phyloP scores from a whole-genome alignment of 2,797 vertebrate genomes.

The Hephaestus fuliginosus region DNA sequence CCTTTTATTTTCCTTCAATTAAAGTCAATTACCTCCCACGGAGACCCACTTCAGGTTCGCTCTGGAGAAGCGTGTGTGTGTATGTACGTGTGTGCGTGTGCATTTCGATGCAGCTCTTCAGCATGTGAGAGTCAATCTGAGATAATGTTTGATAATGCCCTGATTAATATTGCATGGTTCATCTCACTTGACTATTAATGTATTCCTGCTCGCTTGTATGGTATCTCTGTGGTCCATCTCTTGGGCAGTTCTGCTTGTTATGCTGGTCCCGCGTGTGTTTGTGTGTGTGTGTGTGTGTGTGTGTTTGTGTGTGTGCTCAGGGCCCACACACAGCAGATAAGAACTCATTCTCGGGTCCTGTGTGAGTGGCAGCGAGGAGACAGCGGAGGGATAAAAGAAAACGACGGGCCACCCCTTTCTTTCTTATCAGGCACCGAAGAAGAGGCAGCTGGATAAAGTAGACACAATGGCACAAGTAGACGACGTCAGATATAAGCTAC shows the following conservation, averaged over 20 bases:
- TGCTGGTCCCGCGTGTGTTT: constrained; percentile 50
- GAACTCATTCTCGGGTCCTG: constrained; percentile 50
- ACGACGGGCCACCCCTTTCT: constrained; percentile 23
- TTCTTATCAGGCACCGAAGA: constrained; percentile 54
- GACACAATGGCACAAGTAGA: constrained; percentile 2
- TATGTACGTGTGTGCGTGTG: constrained; percentile 7
- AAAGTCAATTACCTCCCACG: constrained; percentile 50
- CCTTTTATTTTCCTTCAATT: constrained; percentile 55
- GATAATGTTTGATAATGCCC: constrained; percentile 79
- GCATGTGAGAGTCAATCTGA: constrained; percentile 64
- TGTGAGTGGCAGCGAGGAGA: constrained; percentile 68
- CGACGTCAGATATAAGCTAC: constrained; percentile 6
- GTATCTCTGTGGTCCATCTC: constrained; percentile 70
- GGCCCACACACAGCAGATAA: constrained; percentile 63
- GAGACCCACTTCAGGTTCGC: constrained; percentile 50
- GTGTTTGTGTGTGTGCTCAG: constrained; percentile 29
- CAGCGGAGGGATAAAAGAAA: constrained; percentile 57
- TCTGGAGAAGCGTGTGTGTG: neutral
- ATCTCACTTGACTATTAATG: constrained; percentile 79
- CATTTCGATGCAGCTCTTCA: constrained; percentile 47
- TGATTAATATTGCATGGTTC: constrained; percentile 81
- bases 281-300: constrained; percentile 16
- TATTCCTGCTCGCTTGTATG: constrained; percentile 67
- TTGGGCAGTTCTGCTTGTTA: constrained; percentile 68
- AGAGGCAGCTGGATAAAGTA: constrained; percentile 27